phyloP scores from a whole-genome alignment of 2,888 invertebrate species.

The Trisateles emortualis region DNA sequence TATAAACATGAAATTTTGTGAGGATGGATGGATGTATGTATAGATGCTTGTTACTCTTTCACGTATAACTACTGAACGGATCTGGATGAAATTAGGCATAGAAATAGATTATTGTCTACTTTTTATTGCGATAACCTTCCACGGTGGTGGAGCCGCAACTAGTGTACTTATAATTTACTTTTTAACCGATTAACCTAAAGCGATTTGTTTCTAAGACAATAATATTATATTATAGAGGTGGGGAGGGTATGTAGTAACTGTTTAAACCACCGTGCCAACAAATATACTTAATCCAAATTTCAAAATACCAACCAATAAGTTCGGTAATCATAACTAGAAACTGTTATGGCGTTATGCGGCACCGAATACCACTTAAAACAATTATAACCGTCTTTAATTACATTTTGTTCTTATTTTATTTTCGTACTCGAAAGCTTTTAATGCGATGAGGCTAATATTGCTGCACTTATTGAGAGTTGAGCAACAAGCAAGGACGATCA shows the following conservation, averaged over 20 bases:
- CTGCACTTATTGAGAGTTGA: slow-evolving; percentile 71
- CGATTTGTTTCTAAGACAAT: too few species aligned
- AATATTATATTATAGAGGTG: not conserved
- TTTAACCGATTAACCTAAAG: too few species aligned
- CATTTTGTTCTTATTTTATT: slow-evolving; percentile 70
- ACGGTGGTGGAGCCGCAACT: too few species aligned
- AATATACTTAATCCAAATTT: slow-evolving; percentile 52
- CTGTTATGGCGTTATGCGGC: slow-evolving; percentile 24
- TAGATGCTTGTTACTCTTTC: too few species aligned
- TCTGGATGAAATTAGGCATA: too few species aligned
- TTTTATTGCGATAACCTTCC: too few species aligned
- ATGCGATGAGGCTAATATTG: slow-evolving; percentile 69
- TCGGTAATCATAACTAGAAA: slow-evolving; percentile 63
- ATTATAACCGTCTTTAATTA: slow-evolving; percentile 72
- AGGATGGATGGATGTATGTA: too few species aligned
- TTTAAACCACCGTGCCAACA: not conserved
- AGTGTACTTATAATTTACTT: too few species aligned
- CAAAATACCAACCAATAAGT: slow-evolving; percentile 69
- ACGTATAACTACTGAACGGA: too few species aligned
- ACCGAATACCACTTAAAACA: slow-evolving; percentile 60
- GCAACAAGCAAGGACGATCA: slow-evolving; percentile 78
- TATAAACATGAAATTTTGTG: too few species aligned
- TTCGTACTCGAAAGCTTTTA: slow-evolving; percentile 73
- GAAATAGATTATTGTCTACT: too few species aligned
- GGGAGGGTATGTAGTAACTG: not conserved